phyloP scores from a whole-genome alignment of 2,797 vertebrate genomes.

The Amazona finschi region DNA sequence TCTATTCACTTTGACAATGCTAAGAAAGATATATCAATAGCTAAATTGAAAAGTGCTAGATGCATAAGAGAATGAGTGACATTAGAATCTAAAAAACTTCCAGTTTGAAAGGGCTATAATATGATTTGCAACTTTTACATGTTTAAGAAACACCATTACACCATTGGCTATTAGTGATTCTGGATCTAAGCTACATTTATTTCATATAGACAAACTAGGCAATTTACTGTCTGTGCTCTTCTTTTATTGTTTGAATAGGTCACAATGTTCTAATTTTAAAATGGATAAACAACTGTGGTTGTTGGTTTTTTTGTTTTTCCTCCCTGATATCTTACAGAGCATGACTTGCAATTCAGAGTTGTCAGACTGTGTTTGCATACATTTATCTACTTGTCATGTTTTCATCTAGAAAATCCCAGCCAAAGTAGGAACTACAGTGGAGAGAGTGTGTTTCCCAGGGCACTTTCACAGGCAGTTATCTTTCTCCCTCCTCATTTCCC shows the following conservation, averaged over 20 bases:
- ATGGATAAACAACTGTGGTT: neutral
- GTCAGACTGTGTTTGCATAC: neutral
- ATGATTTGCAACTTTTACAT: neutral
- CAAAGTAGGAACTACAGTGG: neutral
- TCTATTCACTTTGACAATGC: neutral
- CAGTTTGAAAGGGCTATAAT: neutral
- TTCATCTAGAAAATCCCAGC: neutral
- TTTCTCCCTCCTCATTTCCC: neutral
- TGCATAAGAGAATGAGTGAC: neutral
- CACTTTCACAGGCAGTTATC: neutral
- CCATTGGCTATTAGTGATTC: neutral
- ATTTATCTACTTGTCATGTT: neutral
- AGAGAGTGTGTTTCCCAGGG: neutral
- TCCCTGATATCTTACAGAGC: neutral
- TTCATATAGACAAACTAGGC: neutral
- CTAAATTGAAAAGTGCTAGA: neutral
- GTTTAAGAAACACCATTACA: neutral
- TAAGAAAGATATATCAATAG: neutral
- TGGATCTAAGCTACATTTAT: neutral
- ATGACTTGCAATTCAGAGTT: neutral
- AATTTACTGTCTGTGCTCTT: neutral
- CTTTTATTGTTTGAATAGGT: neutral
- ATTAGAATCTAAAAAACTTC: neutral
- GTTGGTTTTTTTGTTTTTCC: accelerated
- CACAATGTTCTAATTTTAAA: neutral